A percentile compares a stretch with the other conserved stretches of the same genome.
Evolutionary conservation across 2,888 invertebrate species (phyloP).

Genomic region (Tuberolachnus salignus): DNA sequence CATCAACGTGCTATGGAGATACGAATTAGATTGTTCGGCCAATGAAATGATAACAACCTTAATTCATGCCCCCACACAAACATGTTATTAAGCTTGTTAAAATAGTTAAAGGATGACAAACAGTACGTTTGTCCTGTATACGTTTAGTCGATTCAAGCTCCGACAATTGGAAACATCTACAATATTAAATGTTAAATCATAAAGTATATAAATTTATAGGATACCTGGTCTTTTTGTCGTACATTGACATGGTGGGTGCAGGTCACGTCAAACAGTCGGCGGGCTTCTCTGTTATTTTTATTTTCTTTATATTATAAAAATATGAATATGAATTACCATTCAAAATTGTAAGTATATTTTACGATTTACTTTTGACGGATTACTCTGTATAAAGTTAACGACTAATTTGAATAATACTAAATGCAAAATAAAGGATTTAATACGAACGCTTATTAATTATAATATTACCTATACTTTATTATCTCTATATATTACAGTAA

Average conservation of each 20-base stretch:
- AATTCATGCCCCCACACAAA: conserved; percentile 52
- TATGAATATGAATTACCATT: conserved; percentile 9
- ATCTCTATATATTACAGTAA: too few relatives aligned
- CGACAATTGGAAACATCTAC: conserved; percentile 36
- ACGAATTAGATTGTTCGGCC: conserved; percentile 51
- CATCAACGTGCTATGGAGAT: conserved; percentile 20
- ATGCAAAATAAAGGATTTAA: background rate
- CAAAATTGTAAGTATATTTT: conserved; percentile 20
- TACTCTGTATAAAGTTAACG: background rate
- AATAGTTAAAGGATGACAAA: conserved; percentile 50
- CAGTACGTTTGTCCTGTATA: conserved; percentile 16
- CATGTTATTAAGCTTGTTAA: conserved; percentile 42
- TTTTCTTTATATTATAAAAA: background rate
- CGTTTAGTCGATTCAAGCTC: conserved; percentile 44
- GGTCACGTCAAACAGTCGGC: background rate
- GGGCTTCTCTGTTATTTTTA: too few relatives aligned
- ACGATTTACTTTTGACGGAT: background rate
- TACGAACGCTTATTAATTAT: too few relatives aligned
- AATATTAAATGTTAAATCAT: conserved; percentile 26
- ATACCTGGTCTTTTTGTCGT: background rate
- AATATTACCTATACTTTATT: too few relatives aligned
- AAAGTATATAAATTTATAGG: background rate
- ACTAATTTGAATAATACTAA: background rate
- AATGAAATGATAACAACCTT: conserved; percentile 56
- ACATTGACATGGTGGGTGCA: background rate